Percentiles rank a stretch among this genome's conserved stretches.
phyloP scores from a whole-genome alignment of 2,888 invertebrate genomes.

The Arctia plantaginis region DNA sequence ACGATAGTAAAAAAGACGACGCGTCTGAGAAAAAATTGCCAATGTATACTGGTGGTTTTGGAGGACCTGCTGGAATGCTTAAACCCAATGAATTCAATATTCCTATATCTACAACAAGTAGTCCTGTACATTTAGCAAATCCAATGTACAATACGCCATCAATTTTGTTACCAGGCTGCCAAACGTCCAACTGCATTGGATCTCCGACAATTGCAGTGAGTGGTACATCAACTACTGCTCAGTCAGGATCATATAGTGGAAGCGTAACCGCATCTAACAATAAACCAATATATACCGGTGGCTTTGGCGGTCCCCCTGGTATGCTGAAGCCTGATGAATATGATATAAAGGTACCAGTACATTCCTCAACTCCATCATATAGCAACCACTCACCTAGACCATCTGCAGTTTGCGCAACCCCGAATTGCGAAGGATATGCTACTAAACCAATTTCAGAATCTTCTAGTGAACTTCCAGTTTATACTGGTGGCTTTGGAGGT shows the following conservation, averaged over 20 bases:
- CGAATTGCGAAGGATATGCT: conserved; percentile 27
- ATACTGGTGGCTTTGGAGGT: conserved; percentile 60
- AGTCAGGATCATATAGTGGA: conserved; percentile 34
- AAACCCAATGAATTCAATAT: conserved; percentile 42
- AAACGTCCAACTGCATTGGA: conserved; percentile 35
- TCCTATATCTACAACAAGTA: conserved; percentile 27
- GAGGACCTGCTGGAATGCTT: conserved; percentile 59
- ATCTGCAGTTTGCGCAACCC: conserved; percentile 18
- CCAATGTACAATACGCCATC: conserved; percentile 38
- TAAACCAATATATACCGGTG: conserved; percentile 44
- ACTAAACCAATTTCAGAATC: conserved; percentile 27
- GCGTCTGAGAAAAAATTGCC: conserved; percentile 36
- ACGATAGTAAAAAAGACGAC: conserved; percentile 14
- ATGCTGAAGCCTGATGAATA: conserved; percentile 40
- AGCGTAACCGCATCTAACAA: conserved; percentile 1
- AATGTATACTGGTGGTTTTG: conserved; percentile 66
- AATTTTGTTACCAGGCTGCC: conserved; percentile 30
- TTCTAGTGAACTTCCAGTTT: conserved; percentile 30
- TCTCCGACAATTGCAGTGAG: conserved; percentile 23
- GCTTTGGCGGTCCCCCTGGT: conserved; percentile 49
- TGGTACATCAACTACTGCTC: conserved; percentile 22
- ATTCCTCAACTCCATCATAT: conserved; percentile 11
- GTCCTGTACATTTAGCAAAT: conserved; percentile 28
- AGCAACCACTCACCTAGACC: not conserved
- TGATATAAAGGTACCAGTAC: conserved; percentile 21